These are phyloP conservation scores for Darevskia mixta DNA, from an alignment of 2,797 vertebrate genomes.

Conservation along the genomic window DNA sequence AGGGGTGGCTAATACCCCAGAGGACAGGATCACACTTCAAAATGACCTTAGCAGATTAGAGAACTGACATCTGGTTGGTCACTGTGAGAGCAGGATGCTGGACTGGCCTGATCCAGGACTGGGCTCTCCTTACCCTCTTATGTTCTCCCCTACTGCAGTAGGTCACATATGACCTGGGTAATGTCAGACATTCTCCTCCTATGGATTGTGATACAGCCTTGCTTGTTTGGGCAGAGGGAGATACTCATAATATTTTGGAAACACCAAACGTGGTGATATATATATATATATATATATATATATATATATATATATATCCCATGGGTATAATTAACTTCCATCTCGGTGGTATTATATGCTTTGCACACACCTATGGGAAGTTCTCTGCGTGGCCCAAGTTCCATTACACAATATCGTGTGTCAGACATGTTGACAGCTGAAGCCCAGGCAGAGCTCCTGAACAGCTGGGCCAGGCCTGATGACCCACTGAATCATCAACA, in stretches of 20 bases:
- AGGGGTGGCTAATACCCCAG: too few species aligned
- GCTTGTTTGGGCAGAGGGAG: not conserved
- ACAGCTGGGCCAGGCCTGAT: constrained; percentile 9
- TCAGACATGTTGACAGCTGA: constrained; percentile 60
- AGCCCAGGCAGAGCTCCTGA: constrained; percentile 20
- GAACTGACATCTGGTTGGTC: too few species aligned
- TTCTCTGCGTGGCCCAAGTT: constrained; percentile 55
- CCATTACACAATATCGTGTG: constrained; percentile 48
- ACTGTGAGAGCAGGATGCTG: too few species aligned
- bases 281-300: too few species aligned
- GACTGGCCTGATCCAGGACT: not conserved
- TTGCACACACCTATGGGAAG: constrained; percentile 55
- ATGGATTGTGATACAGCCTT: not conserved
- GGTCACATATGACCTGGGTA: too few species aligned
- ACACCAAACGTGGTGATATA: not conserved
- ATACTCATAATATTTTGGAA: not conserved
- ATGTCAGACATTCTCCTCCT: too few species aligned
- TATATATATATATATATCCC: not conserved
- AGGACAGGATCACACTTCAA: too few species aligned
- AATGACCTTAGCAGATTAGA: too few species aligned
- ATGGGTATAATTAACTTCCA: constrained; percentile 35
- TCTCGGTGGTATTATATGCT: constrained; percentile 10
- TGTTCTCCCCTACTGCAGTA: too few species aligned
- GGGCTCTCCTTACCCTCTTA: too few species aligned
- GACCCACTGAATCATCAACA: constrained; percentile 32